Percentiles rank a stretch among this genome's conserved stretches.
Evolutionary conservation across 92 coral and sea anemone species (phyloP).

Genomic region (Micromussa lordhowensis): DNA sequence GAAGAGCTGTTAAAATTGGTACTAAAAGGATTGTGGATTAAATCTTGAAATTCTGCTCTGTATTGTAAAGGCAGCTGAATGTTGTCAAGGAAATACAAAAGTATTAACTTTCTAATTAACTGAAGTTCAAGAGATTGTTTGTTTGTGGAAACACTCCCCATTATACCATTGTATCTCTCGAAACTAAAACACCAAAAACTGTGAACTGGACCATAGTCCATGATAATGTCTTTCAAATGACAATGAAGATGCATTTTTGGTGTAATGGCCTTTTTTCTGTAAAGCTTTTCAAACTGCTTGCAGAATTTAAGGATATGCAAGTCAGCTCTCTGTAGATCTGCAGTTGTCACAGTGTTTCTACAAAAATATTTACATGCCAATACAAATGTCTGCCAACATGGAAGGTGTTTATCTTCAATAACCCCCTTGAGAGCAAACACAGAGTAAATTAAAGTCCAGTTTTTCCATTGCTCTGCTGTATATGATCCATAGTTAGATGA

Average conservation of each 20-base stretch:
- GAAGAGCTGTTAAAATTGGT: conserved; percentile 32
- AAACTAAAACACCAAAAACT: conserved; percentile 64
- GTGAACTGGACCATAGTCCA: conserved; percentile 69
- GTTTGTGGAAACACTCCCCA: too few relatives aligned
- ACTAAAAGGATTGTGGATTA: not conserved
- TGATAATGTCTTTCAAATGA: conserved; percentile 61
- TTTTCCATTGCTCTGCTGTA: conserved; percentile 74
- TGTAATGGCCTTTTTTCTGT: conserved; percentile 59
- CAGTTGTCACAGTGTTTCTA: conserved; percentile 14
- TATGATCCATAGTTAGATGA: conserved; percentile 60
- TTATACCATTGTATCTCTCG: conserved; percentile 54
- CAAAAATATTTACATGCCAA: conserved; percentile 66
- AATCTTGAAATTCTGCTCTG: too few relatives aligned
- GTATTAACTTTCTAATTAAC: too few relatives aligned
- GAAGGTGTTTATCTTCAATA: conserved; percentile 50
- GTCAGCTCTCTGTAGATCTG: conserved; percentile 54
- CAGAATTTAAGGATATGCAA: conserved; percentile 59
- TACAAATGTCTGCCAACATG: conserved; percentile 71
- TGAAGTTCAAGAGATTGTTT: too few relatives aligned
- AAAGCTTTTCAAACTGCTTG: conserved; percentile 52
- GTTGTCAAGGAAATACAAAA: conserved; percentile 68
- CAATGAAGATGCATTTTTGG: conserved; percentile 74
- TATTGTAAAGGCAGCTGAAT: too few relatives aligned
- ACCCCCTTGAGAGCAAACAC: conserved; percentile 58
- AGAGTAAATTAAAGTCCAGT: conserved; percentile 77